phyloP scores from a whole-genome alignment of 35 echinoderm and acorn worm species.

The Anneissia japonica region DNA sequence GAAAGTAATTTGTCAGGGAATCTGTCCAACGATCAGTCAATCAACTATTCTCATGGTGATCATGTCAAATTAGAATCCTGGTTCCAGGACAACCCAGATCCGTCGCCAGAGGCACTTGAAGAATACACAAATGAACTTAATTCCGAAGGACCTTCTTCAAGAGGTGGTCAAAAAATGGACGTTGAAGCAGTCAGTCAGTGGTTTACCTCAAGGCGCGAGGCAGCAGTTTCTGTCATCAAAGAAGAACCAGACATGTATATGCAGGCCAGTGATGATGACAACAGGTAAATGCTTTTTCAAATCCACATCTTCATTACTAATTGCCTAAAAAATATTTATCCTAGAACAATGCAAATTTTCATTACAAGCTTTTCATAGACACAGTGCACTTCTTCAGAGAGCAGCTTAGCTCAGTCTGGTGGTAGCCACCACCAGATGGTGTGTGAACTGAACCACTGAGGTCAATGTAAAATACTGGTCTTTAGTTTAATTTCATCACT shows the following conservation, averaged over 20 bases:
- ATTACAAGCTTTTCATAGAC: too few relatives aligned
- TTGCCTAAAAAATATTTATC: too few relatives aligned
- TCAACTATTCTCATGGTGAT: not conserved
- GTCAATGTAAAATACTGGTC: too few relatives aligned
- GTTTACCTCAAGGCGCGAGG: not conserved
- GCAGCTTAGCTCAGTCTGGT: too few relatives aligned
- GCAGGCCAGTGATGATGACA: not conserved
- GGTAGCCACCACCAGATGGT: too few relatives aligned
- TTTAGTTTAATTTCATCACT: too few relatives aligned
- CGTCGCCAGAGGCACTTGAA: not conserved
- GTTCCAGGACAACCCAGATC: constrained; percentile 14
- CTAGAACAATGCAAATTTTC: too few relatives aligned
- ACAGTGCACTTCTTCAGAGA: too few relatives aligned
- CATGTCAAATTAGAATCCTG: not conserved
- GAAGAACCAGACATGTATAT: not conserved
- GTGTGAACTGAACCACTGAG: too few relatives aligned
- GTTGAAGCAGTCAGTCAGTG: not conserved
- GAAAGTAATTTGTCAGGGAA: constrained; percentile 8
- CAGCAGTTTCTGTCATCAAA: not conserved
- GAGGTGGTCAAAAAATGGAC: not conserved
- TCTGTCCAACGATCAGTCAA: not conserved
- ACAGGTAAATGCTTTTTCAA: not conserved
- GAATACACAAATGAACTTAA: not conserved
- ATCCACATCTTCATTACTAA: too few relatives aligned
- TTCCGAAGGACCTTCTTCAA: not conserved